Percentiles rank a stretch among this genome's conserved stretches.
phyloP scores from a whole-genome alignment of 1,140 invertebrate genomes.

The Eriosoma lanigerum region DNA sequence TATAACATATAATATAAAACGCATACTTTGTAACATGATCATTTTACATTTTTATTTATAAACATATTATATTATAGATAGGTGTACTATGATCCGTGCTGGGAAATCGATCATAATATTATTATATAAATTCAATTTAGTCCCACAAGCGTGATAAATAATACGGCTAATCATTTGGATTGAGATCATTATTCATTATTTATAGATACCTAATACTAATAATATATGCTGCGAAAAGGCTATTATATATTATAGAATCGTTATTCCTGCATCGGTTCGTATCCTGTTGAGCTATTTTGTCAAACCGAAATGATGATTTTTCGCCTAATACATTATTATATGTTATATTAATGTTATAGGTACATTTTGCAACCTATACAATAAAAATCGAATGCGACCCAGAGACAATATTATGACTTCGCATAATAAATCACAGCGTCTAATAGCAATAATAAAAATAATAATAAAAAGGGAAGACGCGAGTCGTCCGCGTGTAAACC shows the following conservation, averaged over 20 bases:
- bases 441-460: constrained; percentile 33
- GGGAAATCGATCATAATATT: background rate
- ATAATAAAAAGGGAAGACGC: constrained; percentile 43
- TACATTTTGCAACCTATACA: constrained; percentile 37
- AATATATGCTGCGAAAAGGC: background rate
- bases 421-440: constrained; percentile 41
- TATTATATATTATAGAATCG: background rate
- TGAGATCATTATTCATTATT: background rate
- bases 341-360: no score
- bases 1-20: no score
- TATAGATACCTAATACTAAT: background rate
- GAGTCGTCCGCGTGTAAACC: background rate
- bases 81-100: background rate
- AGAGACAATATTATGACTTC: constrained; percentile 47
- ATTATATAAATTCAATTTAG: background rate
- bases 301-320: background rate
- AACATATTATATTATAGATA: background rate
- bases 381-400: constrained; percentile 30
- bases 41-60: background rate
- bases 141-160: background rate
- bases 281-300: constrained; percentile 44
- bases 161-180: background rate
- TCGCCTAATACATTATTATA: background rate
- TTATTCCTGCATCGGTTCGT: background rate
- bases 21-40: background rate